phyloP scores from a whole-genome alignment of 1,140 invertebrate species.

The Rhagoletis zephyria region DNA sequence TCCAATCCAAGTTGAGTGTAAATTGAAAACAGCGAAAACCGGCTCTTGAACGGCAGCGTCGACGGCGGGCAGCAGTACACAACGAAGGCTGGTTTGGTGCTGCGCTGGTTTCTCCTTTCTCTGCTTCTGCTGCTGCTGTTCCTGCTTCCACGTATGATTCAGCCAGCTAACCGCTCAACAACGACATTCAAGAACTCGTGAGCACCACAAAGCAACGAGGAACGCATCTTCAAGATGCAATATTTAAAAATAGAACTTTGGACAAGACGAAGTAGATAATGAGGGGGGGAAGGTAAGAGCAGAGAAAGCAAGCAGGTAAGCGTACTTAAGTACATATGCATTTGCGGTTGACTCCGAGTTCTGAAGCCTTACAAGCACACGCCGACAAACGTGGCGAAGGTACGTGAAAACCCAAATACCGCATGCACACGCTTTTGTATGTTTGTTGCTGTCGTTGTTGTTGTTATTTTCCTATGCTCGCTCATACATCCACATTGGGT shows the following conservation, averaged over 20 bases:
- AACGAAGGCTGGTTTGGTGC: background rate
- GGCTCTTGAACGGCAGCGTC: background rate
- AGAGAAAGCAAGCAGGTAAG: background rate
- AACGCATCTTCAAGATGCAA: constrained; percentile 17
- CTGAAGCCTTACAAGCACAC: constrained; percentile 29
- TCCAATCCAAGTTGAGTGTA: background rate
- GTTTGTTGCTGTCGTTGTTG: background rate
- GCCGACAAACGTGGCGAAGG: background rate
- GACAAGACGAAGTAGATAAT: background rate
- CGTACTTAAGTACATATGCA: background rate
- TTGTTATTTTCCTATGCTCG: background rate
- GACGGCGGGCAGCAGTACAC: background rate
- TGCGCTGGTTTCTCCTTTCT: background rate
- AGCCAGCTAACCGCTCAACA: background rate
- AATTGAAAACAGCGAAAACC: constrained; percentile 18
- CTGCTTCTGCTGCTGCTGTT: background rate
- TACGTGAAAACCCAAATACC: constrained; percentile 20
- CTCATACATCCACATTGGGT: background rate
- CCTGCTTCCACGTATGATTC: background rate
- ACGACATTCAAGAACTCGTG: constrained; percentile 29
- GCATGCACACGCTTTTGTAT: background rate
- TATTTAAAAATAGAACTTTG: constrained; percentile 37
- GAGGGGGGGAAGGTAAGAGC: background rate
- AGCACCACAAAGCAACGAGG: background rate
- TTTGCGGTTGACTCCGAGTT: background rate